A percentile compares a stretch with the other conserved stretches of the same genome.
Conservation (phyloP, 2,888 invertebrate species). For the Synanthedon vespiformis region DNA sequence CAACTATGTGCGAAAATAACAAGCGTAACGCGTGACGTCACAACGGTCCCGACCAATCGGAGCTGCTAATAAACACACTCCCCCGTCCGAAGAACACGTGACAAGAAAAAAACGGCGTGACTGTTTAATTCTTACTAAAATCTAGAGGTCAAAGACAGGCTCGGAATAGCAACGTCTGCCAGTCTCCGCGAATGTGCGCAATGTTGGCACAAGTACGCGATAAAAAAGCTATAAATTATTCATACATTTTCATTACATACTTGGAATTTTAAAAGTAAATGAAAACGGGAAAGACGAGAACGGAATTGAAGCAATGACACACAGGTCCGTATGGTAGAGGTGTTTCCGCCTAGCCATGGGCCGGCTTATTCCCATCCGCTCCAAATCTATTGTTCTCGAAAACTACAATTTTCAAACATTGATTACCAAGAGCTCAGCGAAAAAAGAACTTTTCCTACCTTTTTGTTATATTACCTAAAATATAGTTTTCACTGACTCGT, state of each 20-base stretch:
- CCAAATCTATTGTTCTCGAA: too few relatives aligned
- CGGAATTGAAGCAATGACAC: too few relatives aligned
- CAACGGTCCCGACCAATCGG: conserved; percentile 32
- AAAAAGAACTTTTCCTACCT: too few relatives aligned
- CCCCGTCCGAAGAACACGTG: conserved; percentile 37
- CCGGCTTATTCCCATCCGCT: too few relatives aligned
- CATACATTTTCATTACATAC: not conserved
- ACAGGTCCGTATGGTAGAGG: too few relatives aligned
- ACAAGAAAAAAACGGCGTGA: conserved; percentile 18
- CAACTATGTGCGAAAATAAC: conserved; percentile 37
- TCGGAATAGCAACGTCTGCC: conserved; percentile 1
- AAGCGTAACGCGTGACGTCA: conserved; percentile 42
- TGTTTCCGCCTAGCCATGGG: too few relatives aligned
- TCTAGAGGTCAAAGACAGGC: conserved; percentile 41
- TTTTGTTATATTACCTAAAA: too few relatives aligned
- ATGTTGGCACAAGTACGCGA: not conserved
- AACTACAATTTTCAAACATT: too few relatives aligned
- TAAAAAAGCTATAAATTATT: not conserved
- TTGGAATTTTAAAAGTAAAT: too few relatives aligned
- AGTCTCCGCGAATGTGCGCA: not conserved
- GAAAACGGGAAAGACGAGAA: too few relatives aligned
- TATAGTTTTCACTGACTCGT: too few relatives aligned
- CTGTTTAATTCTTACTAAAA: not conserved
- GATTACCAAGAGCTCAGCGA: too few relatives aligned
- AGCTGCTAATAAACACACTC: conserved; percentile 37